phyloP scores from a whole-genome alignment of 2,113 vertebrate species.

The Macaca fascicularis region DNA sequence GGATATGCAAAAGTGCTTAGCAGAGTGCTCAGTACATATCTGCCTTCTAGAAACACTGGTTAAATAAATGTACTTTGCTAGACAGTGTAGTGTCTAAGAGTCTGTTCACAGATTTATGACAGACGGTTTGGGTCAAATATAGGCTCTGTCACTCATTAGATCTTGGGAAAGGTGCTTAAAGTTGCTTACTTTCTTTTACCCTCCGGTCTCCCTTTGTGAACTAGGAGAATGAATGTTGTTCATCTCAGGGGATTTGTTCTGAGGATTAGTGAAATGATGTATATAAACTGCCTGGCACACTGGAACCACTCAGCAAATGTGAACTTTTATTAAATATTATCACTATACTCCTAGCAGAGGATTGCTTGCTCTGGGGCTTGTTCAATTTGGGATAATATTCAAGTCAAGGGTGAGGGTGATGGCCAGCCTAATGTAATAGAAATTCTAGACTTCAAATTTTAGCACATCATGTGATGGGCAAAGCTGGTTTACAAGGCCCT shows the following conservation, averaged over 20 bases:
- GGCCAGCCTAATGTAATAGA: neutral
- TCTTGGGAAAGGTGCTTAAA: neutral
- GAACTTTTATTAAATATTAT: neutral
- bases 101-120: neutral
- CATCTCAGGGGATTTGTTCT: conserved; percentile 5
- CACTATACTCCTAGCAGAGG: neutral
- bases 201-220: neutral
- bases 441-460: neutral
- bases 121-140: neutral
- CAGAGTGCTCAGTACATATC: neutral
- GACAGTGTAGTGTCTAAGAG: too few species aligned
- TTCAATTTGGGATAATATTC: neutral
- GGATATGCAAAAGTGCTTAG: neutral
- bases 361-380: neutral
- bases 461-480: neutral
- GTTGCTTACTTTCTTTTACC: neutral
- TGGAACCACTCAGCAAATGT: neutral
- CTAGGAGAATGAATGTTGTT: neutral
- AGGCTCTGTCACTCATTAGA: neutral
- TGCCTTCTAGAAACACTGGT: neutral
- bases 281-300: neutral
- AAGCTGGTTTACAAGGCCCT: neutral
- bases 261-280: neutral
- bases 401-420: neutral
- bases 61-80: neutral